Base-by-base conservation (phyloP, 2,888 invertebrate genomes). In the Nasonovia ribisnigri region DNA sequence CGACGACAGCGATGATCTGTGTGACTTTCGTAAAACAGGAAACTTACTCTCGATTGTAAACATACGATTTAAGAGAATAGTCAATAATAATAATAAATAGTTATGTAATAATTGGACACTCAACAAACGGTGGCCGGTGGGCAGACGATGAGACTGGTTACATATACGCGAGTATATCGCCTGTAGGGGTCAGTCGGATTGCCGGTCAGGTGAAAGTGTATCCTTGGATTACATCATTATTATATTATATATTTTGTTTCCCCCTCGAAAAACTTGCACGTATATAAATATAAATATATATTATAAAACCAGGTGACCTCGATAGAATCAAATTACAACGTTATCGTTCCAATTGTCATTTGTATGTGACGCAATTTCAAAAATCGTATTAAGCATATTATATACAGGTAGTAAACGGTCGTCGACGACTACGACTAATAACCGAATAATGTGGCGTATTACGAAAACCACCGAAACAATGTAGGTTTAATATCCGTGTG, bases 201-300 rank as follows among this genome's bases (percentile, higher is more conserved):
- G 90, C 84, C 93, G 93, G 90, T 86, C 93, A 86, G 86, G 93
- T 93, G 93, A 93, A 93, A 93, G 93, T 93, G 93, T 90, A 90
- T 93, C 93, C 93, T 93, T 93, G 93, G 93, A 93, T 93, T 93
- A 93, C 89, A 90, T 93, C 93, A 93, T 93, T 84, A 48, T 54
- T 51, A 88, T 46, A 89, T 42, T 84, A 42, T 91, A 77, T 54
- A 84, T 84, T 67, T 88, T 92, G 42, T 92, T 67, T 92, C 67
- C 86, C 84, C 60, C 24, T n/a, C 43, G 10, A 84, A 84, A 54
- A 16, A 24, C 51, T 67, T 84, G 54, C 84, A 42, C 51, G 46
- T 43, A 10, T 67, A 67, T 29, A 29, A 51, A 13, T 48, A 46
- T 46, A 84, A 46, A 43, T 51, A 11, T 36, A 46, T 48, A 10